Conservation (phyloP, 1,140 invertebrate species). For the Agraylea sexmaculata region DNA sequence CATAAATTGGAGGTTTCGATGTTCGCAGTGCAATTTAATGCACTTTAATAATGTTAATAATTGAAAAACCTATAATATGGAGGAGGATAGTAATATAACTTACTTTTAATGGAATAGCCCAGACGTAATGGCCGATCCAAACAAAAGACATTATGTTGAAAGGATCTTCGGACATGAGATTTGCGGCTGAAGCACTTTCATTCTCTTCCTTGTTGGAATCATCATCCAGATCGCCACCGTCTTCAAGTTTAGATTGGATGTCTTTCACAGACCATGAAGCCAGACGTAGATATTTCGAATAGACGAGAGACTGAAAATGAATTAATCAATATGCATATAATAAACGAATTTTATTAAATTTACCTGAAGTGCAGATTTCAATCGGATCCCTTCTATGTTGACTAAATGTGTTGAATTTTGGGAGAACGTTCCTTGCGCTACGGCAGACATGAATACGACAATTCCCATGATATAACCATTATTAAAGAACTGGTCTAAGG, state of each 20-base stretch:
- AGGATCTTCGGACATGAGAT: constrained; percentile 72
- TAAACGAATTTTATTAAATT: constrained; percentile 12
- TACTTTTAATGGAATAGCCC: constrained; percentile 78
- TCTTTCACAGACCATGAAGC: constrained; percentile 29
- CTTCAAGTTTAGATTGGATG: constrained; percentile 20
- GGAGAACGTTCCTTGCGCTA: constrained; percentile 69
- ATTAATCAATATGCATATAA: constrained; percentile 12
- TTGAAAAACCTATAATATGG: no score
- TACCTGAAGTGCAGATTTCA: constrained; percentile 70
- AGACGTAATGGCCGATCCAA: constrained; percentile 74
- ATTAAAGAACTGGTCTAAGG: constrained; percentile 45
- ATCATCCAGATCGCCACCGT: constrained; percentile 18
- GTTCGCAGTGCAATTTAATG: no score
- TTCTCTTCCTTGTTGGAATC: constrained; percentile 15
- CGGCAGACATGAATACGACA: constrained; percentile 55
- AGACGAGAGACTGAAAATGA: constrained; percentile 50
- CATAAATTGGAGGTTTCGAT: no score
- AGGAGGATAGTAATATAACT: no score
- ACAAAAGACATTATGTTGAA: constrained; percentile 74
- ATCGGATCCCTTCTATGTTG: constrained; percentile 66
- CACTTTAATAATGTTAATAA: no score
- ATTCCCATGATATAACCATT: constrained; percentile 71
- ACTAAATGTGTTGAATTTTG: constrained; percentile 75
- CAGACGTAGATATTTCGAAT: constrained; percentile 40
- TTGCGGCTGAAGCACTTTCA: constrained; percentile 25